Evolutionary conservation across 1,140 invertebrate genomes (phyloP), one percentile per base, ranked within the genome.

Genomic region (Gryllus bimaculatus): DNA sequence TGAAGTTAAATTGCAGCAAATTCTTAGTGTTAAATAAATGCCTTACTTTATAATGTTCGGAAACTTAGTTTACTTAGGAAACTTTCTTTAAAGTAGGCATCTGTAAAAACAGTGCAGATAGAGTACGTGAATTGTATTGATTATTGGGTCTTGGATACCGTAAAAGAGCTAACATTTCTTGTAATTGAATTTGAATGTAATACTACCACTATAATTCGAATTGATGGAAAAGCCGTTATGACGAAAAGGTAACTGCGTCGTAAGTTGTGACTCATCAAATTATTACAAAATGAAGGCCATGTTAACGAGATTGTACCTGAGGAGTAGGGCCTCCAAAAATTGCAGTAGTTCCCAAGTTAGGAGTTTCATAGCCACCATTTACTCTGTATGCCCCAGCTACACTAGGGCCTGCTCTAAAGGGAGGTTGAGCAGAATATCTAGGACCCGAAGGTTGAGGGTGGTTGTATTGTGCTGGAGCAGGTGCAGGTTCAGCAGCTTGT

Each of bases 401-500:
- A 15, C n/a, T 48, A 13, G 26, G 48, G 13, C 49, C n/a, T 8
- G 26, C 48, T 6, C 48, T 77, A 18, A 48, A 77, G 7, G 20
- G 74, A 48, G 78, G 21, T 77, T 73, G 74, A 39, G 66, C 73
- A 10, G 26, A 8, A 74, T 76, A 77, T 20, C n/a, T 79, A 48
- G n/a, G 47, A 6, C 13, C 84, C 73, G 83, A 83, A 1, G 79
- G 15, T 48, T 49, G 13, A 76, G 74, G 48, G 48, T 66, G 75
- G 74, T 21, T 47, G 13, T 76, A 18, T 8, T 76, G 79, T 8
- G 47, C 75, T 26, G 81, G 80, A 15, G 77, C 79, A 0, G 82
- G 76, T 4, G 77, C 73, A 7, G 78, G 78, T 18, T 39, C 78
- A 13, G 74, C 78, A 6, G 80, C 78, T n/a, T 47, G 47, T 48